These are phyloP conservation scores for Mustelus asterias DNA, from an alignment of 2,113 vertebrate genomes.

Conservation along the genomic window DNA sequence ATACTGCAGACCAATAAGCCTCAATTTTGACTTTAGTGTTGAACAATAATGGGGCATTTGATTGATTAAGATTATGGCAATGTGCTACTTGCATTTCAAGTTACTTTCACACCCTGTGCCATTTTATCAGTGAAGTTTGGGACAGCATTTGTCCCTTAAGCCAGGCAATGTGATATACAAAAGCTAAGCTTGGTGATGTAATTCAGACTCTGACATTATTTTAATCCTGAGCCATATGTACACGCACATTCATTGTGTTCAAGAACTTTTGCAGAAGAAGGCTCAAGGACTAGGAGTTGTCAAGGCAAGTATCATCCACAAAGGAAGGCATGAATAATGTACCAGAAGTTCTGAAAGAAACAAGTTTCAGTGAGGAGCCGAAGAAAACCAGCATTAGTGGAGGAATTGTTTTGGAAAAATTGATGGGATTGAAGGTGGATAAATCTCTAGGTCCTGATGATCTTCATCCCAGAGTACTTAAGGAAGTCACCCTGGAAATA, in stretches of 20 bases:
- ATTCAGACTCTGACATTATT: neutral
- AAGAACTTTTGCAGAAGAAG: neutral
- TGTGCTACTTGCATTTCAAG: neutral
- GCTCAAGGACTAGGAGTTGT: neutral
- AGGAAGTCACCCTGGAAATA: too few relatives aligned
- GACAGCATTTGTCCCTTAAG: neutral
- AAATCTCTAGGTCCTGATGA: too few relatives aligned
- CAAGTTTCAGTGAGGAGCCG: too few relatives aligned
- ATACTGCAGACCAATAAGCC: neutral
- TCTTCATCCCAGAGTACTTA: too few relatives aligned
- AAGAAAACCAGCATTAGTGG: too few relatives aligned
- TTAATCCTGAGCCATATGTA: neutral
- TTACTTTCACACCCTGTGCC: too few relatives aligned
- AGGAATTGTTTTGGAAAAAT: too few relatives aligned
- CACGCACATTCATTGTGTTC: neutral
- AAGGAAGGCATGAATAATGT: too few relatives aligned
- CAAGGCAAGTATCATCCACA: neutral
- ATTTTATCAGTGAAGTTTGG: neutral
- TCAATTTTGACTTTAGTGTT: neutral
- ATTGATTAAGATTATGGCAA: neutral
- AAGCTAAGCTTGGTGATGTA: neutral
- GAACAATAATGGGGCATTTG: neutral
- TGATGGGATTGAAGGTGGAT: too few relatives aligned
- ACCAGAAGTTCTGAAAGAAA: too few relatives aligned
- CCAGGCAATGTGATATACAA: neutral